A percentile compares a stretch with the other conserved stretches of the same genome.
These are phyloP conservation scores for Arenicola marina DNA, from an alignment of 2,888 invertebrate species.

Conservation along the genomic window DNA sequence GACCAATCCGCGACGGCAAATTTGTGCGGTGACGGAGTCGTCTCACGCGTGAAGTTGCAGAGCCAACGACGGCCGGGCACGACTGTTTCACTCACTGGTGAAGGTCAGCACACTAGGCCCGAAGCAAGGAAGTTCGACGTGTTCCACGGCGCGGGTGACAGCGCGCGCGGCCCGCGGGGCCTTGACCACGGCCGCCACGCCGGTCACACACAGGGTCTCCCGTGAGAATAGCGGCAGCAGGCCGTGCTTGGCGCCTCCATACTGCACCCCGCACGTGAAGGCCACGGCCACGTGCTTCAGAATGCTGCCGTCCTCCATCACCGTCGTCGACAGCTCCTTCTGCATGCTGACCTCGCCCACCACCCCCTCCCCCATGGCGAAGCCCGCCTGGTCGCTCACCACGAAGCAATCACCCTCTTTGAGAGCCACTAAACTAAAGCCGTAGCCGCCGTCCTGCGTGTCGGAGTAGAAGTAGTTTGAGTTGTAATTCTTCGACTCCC, in stretches of 20 bases:
- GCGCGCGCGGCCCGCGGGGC: neutral
- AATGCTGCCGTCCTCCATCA: constrained; percentile 5
- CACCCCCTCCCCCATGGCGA: constrained; percentile 4
- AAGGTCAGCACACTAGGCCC: constrained; percentile 2
- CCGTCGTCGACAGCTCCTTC: constrained; percentile 8
- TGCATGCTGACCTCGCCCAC: constrained; percentile 9
- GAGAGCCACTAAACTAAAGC: constrained; percentile 69
- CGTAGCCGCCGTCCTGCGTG: constrained; percentile 74
- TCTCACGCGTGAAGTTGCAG: too few species aligned
- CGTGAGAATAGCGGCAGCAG: constrained; percentile 9
- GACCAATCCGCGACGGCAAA: too few species aligned
- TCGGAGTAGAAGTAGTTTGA: constrained; percentile 79
- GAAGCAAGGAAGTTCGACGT: neutral
- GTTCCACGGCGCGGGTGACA: neutral
- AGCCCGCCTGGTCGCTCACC: neutral
- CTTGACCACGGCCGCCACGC: constrained; percentile 3
- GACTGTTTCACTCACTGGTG: too few species aligned
- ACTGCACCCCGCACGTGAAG: constrained; percentile 9
- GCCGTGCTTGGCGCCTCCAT: constrained; percentile 7
- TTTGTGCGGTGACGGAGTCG: too few species aligned
- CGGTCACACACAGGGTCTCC: constrained; percentile 5
- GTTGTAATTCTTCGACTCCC: constrained; percentile 68
- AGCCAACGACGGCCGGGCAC: too few species aligned
- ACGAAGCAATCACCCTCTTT: constrained; percentile 7
- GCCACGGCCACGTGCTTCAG: constrained; percentile 8